Evolutionary conservation across 1,140 invertebrate genomes (phyloP).

Genomic region (Lanistes nyassanus): DNA sequence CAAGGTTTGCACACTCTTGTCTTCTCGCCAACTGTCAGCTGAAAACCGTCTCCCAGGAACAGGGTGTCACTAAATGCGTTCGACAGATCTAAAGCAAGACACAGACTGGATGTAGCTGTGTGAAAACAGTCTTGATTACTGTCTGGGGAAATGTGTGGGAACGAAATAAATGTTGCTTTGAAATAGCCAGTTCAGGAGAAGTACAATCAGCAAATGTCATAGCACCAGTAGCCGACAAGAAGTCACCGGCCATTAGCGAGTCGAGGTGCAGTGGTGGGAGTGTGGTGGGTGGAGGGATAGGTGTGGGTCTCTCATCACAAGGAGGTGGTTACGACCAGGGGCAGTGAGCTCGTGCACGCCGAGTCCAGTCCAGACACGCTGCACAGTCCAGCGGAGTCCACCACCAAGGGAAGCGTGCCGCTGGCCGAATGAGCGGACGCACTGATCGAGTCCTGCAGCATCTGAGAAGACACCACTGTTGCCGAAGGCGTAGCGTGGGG

Average conservation of each 20-base stretch:
- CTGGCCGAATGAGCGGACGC: conserved; percentile 18
- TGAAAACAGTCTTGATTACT: too few relatives aligned
- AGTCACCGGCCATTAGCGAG: too few relatives aligned
- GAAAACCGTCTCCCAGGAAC: too few relatives aligned
- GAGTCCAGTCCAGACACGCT: conserved; percentile 15
- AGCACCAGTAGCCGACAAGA: too few relatives aligned
- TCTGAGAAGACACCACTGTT: conserved; percentile 19
- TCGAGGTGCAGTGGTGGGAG: not conserved
- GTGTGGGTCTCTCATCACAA: conserved; percentile 8
- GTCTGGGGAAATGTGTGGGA: too few relatives aligned
- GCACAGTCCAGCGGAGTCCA: conserved; percentile 20
- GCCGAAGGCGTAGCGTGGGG: conserved; percentile 14
- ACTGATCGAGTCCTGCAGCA: conserved; percentile 18
- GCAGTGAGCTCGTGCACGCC: not conserved
- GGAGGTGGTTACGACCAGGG: conserved; percentile 16
- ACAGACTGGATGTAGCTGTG: too few relatives aligned
- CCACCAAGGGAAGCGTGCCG: conserved; percentile 10
- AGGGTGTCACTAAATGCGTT: too few relatives aligned
- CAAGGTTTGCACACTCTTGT: too few relatives aligned
- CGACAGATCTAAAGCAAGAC: too few relatives aligned
- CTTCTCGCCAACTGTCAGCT: too few relatives aligned
- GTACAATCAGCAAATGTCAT: not conserved
- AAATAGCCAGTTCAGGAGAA: not conserved
- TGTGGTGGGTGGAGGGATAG: too few relatives aligned
- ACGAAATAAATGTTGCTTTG: not conserved